Percentiles rank a stretch among this genome's conserved stretches.
Conservation (phyloP, 2,113 vertebrate species). For the Brachyhypopomus occidentalis region DNA sequence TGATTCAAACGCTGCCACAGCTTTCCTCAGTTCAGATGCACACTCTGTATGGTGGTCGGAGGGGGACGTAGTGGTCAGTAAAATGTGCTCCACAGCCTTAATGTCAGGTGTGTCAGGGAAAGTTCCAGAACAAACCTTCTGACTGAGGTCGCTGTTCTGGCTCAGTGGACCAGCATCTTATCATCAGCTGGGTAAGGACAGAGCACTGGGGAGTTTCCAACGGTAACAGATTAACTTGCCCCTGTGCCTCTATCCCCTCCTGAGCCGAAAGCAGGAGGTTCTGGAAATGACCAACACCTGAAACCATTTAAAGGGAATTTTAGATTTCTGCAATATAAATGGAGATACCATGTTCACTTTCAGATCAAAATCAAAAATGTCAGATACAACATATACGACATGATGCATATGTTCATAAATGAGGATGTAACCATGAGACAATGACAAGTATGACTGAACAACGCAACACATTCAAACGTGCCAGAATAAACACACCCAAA, state of each 20-base stretch:
- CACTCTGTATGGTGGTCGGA: slow-evolving; percentile 50
- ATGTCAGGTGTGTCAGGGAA: neutral
- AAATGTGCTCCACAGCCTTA: too few species aligned
- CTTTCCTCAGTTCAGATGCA: slow-evolving; percentile 45
- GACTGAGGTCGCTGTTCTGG: slow-evolving; percentile 49
- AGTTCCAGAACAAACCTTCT: slow-evolving; percentile 35
- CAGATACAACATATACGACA: neutral
- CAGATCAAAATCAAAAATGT: too few species aligned
- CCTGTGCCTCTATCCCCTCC: slow-evolving; percentile 6
- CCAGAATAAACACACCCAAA: neutral
- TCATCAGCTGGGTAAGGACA: slow-evolving; percentile 51
- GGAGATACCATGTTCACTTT: too few species aligned
- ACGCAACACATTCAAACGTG: neutral
- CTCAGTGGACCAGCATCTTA: slow-evolving; percentile 50
- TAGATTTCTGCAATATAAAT: neutral
- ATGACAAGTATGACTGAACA: neutral
- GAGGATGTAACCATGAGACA: neutral
- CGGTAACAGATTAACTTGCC: slow-evolving; percentile 24
- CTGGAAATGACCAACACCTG: slow-evolving; percentile 48
- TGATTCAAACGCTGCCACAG: slow-evolving; percentile 37
- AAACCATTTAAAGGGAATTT: neutral
- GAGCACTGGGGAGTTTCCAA: slow-evolving; percentile 21
- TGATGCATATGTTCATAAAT: neutral
- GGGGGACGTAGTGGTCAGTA: neutral
- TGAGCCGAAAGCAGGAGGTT: slow-evolving; percentile 14